phyloP scores from a whole-genome alignment of 1,140 invertebrate genomes.

The Physella acuta region DNA sequence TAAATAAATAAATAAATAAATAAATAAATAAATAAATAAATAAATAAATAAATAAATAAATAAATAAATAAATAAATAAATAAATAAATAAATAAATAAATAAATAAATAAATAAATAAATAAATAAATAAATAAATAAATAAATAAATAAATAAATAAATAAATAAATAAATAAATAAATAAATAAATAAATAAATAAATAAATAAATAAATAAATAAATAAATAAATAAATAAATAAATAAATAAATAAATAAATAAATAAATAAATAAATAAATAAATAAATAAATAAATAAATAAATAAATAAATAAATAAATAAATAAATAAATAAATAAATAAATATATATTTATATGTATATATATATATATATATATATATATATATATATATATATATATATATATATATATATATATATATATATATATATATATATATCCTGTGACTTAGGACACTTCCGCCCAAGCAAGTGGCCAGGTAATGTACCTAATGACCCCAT shows the following conservation, averaged over 20 bases:
- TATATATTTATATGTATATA: background rate
- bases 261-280: background rate
- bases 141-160: background rate
- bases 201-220: background rate
- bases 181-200: too few relatives aligned
- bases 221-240: background rate
- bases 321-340: background rate
- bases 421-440: background rate
- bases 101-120: too few relatives aligned
- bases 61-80: background rate
- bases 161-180: background rate
- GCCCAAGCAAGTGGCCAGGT: too few relatives aligned
- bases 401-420: background rate
- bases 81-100: background rate
- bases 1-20: background rate
- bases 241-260: background rate
- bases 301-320: background rate
- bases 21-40: background rate
- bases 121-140: background rate
- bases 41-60: background rate
- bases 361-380: background rate
- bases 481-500: too few relatives aligned
- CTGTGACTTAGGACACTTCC: too few relatives aligned
- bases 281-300: background rate
- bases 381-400: background rate